Evolutionary conservation across 2,797 vertebrate species (phyloP), one percentile per base, ranked within the genome.

Genomic region (Xenopus petersii): DNA sequence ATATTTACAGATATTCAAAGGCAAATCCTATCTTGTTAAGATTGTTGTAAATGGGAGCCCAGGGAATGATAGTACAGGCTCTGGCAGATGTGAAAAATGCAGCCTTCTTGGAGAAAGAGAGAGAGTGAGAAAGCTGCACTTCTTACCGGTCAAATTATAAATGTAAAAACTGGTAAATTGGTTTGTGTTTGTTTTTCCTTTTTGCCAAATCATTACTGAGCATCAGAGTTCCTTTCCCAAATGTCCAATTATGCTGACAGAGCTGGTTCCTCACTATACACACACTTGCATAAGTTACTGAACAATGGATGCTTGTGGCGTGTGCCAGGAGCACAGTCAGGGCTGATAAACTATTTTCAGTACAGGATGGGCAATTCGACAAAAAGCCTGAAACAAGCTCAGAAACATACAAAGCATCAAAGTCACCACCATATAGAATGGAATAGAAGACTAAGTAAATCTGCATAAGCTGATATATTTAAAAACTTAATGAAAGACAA

Each of bases 1-100:
- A 36, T 90, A 91, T 90, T 91, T 91, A 89, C 91, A 88, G 89
- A 91, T 87, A 90, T 82, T 89, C 89, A 89, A 83, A 92, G 89
- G 87, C 88, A 87, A 88, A 89, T 87, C 87, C 88, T 86, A 84
- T 92, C 91, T 89, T 91, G 89, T 90, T 88, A 85, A 85, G 86
- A 87, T 84, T 88, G 85, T 86, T 87, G 87, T 85, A 91, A 91
- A 91, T 88, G 87, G 87, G 85, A 85, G 85, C 81, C 87, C 75
- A 71, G 89, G 87, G 87, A 88, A 87, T 82, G 84, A 0, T 80
- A 77, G 46, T 83, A 84, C 83, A 86, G 85, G 85, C 87, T 0
- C 74, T 70, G 83, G 84, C 90, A 93, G 86, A 89, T 87, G 87
- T 51, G 84, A 87, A 84, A 24, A 80, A 67, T 71, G 12, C 80